Conservation (phyloP, 2,888 invertebrate genomes). For the Cheilosia vulpina region DNA sequence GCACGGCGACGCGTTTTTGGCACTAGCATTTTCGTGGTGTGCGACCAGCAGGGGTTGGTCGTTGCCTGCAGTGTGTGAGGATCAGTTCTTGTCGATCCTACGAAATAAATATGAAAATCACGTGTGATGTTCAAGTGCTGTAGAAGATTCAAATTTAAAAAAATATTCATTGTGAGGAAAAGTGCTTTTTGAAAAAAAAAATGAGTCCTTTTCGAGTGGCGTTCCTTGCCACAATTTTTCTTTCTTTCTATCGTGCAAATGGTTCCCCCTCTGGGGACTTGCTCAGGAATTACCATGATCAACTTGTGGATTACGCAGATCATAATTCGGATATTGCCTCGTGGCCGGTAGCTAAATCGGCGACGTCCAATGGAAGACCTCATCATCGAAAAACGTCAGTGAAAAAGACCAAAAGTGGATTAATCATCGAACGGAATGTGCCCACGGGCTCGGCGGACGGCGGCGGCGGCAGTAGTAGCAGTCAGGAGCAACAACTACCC, state of each 20-base stretch:
- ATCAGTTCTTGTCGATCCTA: conserved; percentile 44
- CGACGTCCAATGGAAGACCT: conserved; percentile 36
- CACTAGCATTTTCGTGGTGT: conserved; percentile 63
- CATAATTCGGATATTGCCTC: conserved; percentile 51
- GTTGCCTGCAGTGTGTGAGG: conserved; percentile 45
- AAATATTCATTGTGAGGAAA: background rate
- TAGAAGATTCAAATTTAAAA: conserved; percentile 33
- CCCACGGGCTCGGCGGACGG: conserved; percentile 45
- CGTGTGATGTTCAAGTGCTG: conserved; percentile 40
- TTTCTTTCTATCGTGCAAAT: conserved; percentile 55
- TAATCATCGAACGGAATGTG: conserved; percentile 69
- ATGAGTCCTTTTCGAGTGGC: conserved; percentile 69
- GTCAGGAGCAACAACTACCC: conserved; percentile 50
- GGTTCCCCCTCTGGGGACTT: conserved; percentile 44
- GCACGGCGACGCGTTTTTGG: conserved; percentile 61
- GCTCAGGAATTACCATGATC: conserved; percentile 50
- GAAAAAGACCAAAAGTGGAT: conserved; percentile 71
- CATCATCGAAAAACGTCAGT: conserved; percentile 60
- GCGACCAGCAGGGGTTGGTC: conserved; percentile 55
- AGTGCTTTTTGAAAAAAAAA: conserved; percentile 5
- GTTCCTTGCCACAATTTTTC: conserved; percentile 47
- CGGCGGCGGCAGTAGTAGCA: conserved; percentile 3
- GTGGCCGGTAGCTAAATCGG: conserved; percentile 50
- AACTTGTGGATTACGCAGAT: conserved; percentile 61
- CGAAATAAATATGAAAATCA: conserved; percentile 42